Percentiles rank a stretch among this genome's conserved stretches.
Conservation (phyloP, 2,113 vertebrate genomes). For the Athene cunicularia region DNA sequence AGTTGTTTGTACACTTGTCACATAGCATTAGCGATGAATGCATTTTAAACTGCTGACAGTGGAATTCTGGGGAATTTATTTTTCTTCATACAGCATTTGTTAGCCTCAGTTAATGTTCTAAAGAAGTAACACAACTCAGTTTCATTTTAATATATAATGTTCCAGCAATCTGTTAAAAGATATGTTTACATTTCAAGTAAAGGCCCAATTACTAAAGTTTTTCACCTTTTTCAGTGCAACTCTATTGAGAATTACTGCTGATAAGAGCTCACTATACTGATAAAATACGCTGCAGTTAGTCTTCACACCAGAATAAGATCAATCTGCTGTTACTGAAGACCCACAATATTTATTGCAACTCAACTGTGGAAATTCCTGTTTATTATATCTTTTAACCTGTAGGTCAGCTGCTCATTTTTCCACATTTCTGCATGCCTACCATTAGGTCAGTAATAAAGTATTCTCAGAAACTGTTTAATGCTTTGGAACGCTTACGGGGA, state of each 20-base stretch:
- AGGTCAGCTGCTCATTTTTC: background rate
- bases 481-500: background rate
- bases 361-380: background rate
- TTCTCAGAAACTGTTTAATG: background rate
- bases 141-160: slow-evolving; percentile 53
- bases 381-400: background rate
- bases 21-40: background rate
- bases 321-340: slow-evolving; percentile 2
- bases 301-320: background rate
- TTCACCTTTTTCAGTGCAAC: slow-evolving; percentile 45
- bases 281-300: background rate
- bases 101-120: background rate
- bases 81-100: background rate
- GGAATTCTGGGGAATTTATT: background rate
- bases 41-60: background rate
- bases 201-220: slow-evolving; percentile 53
- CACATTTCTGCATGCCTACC: background rate
- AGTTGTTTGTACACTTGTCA: background rate
- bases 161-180: slow-evolving; percentile 65
- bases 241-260: slow-evolving; percentile 16
- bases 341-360: background rate
- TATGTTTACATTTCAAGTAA: slow-evolving; percentile 54
- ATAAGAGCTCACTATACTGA: slow-evolving; percentile 22
- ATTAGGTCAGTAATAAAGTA: background rate
- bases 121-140: slow-evolving; percentile 20